Conservation (phyloP, 2,797 vertebrate genomes). For the Chaetophractus vellerosus region DNA sequence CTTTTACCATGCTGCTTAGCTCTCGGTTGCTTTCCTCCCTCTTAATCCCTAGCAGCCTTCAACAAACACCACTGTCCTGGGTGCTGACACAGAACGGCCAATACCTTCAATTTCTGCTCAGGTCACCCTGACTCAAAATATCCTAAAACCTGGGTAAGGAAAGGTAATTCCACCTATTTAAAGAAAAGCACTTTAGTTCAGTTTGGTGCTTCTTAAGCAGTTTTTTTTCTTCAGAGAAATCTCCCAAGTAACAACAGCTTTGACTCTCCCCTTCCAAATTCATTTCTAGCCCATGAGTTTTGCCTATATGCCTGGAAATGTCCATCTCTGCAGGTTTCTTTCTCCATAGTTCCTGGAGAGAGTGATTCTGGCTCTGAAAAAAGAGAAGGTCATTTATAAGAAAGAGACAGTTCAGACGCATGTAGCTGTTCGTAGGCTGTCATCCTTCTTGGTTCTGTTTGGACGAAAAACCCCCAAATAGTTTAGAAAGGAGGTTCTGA, state of each 20-base stretch:
- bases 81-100: conserved; percentile 63
- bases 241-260: conserved; percentile 7
- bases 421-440: neutral
- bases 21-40: neutral
- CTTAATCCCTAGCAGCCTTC: neutral
- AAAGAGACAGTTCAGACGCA: neutral
- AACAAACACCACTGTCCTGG: conserved; percentile 69
- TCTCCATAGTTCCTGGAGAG: conserved; percentile 53
- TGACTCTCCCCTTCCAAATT: neutral
- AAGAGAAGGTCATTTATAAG: neutral
- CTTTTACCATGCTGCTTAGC: neutral
- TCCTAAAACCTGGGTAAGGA: neutral
- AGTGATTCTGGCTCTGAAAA: conserved; percentile 18
- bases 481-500: conserved; percentile 77
- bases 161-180: neutral
- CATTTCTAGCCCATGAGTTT: neutral
- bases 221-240: conserved; percentile 50
- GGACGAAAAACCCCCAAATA: conserved; percentile 82
- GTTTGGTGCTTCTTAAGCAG: neutral
- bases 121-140: neutral
- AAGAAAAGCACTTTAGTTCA: neutral
- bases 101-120: neutral
- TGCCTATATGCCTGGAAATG: conserved; percentile 41
- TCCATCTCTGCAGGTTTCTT: conserved; percentile 23
- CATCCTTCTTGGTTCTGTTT: conserved; percentile 62